These are phyloP conservation scores for Sicus ferrugineus DNA, from an alignment of 2,888 invertebrate genomes.

Conservation along the genomic window DNA sequence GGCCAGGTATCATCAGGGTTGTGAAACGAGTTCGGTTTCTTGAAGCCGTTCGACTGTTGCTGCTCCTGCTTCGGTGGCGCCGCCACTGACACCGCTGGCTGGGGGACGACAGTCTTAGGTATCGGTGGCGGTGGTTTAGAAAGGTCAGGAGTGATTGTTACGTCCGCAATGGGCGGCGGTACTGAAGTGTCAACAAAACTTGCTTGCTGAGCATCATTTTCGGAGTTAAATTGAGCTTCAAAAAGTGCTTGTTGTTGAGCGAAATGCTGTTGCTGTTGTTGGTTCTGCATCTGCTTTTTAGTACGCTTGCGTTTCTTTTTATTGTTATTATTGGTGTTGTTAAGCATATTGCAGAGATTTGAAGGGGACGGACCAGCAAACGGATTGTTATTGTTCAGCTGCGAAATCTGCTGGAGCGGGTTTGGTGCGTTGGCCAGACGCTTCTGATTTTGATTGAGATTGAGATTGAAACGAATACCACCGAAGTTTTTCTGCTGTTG, in stretches of 20 bases:
- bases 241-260: slow-evolving; percentile 47
- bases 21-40: slow-evolving; percentile 63
- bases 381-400: slow-evolving; percentile 34
- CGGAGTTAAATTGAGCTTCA: slow-evolving; percentile 43
- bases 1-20: slow-evolving; percentile 79
- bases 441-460: slow-evolving; percentile 65
- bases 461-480: slow-evolving; percentile 68
- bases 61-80: slow-evolving; percentile 25
- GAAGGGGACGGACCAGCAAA: slow-evolving; percentile 10
- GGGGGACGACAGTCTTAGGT: slow-evolving; percentile 12
- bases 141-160: slow-evolving; percentile 48
- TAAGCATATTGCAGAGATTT: slow-evolving; percentile 36
- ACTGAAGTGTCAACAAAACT: slow-evolving; percentile 50
- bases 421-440: slow-evolving; percentile 58
- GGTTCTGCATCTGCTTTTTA: slow-evolving; percentile 66
- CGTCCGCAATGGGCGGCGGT: slow-evolving; percentile 61
- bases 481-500: slow-evolving; percentile 63
- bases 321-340: slow-evolving; percentile 34
- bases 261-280: slow-evolving; percentile 55
- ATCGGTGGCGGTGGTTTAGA: slow-evolving; percentile 61
- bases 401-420: slow-evolving; percentile 53
- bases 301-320: slow-evolving; percentile 83
- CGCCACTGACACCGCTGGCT: not conserved
- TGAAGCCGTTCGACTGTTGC: slow-evolving; percentile 43
- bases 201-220: slow-evolving; percentile 28